Conservation (phyloP, 2,113 vertebrate genomes). For the Tragelaphus buxtoni region DNA sequence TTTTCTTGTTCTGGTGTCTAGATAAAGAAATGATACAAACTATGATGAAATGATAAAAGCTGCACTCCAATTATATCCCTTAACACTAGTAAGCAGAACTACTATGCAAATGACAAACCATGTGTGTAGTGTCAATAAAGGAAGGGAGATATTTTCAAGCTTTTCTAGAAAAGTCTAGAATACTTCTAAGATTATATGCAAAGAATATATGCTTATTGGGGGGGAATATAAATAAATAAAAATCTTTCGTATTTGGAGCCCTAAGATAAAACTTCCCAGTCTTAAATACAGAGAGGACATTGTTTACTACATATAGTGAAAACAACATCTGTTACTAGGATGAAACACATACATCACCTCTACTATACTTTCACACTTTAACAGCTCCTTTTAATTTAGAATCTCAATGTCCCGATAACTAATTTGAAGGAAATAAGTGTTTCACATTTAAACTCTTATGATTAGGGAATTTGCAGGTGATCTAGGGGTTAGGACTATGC, state of each 20-base stretch:
- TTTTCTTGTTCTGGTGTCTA: background rate
- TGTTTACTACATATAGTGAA: background rate
- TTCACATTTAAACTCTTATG: background rate
- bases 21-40: background rate
- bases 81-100: background rate
- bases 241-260: background rate
- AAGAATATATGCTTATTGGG: background rate
- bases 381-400: background rate
- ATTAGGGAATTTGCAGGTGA: background rate
- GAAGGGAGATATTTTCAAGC: background rate
- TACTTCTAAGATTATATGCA: background rate
- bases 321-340: background rate
- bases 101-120: background rate
- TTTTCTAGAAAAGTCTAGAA: conserved; percentile 12
- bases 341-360: background rate
- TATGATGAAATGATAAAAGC: background rate
- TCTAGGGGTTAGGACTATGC: background rate
- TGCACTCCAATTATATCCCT: background rate
- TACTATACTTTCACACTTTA: background rate
- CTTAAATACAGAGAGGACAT: background rate
- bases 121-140: background rate
- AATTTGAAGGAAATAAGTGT: background rate
- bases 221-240: background rate
- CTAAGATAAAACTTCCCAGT: background rate
- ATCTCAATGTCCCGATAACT: background rate